Evolutionary conservation across 1,140 invertebrate species (phyloP).

Genomic region (Cylas formicarius): DNA sequence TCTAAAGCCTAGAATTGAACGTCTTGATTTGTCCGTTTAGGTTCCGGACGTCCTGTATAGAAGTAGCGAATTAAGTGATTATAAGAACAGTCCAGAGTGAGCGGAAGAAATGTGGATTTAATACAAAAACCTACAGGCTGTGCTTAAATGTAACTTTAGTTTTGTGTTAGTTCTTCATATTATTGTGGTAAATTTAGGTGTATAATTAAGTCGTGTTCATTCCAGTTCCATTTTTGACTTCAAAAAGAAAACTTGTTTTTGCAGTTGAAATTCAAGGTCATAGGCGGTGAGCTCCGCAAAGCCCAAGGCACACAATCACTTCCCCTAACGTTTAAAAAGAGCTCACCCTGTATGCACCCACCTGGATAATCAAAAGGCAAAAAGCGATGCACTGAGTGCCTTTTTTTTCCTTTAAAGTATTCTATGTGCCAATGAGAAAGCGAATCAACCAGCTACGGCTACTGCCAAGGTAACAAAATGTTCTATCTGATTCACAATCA

Average conservation of each 20-base stretch:
- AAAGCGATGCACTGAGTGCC: conserved; percentile 29
- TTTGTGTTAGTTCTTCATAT: conserved; percentile 16
- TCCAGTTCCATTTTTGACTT: conserved; percentile 24
- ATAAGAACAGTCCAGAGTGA: no score
- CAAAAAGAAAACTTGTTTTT: conserved; percentile 3
- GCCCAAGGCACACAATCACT: no score
- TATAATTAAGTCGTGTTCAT: conserved; percentile 31
- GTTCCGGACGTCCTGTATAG: no score
- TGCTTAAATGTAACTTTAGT: conserved; percentile 28
- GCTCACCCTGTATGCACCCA: conserved; percentile 12
- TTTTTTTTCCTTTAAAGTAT: conserved; percentile 31
- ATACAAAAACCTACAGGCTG: conserved; percentile 32
- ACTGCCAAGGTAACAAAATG: conserved; percentile 30
- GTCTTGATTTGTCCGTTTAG: no score
- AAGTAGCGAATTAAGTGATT: no score
- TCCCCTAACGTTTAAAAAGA: no score
- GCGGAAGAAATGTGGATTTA: no score
- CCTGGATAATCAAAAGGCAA: conserved; percentile 5
- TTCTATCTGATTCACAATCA: no score
- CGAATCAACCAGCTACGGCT: conserved; percentile 33
- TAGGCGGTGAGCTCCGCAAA: no score
- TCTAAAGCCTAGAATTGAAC: no score
- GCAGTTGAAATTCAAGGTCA: conserved; percentile 1
- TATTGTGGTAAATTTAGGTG: conserved; percentile 26
- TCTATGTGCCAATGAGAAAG: conserved; percentile 31